Evolutionary conservation across 2,888 invertebrate genomes (phyloP).

Genomic region (Heliothis peltigera): DNA sequence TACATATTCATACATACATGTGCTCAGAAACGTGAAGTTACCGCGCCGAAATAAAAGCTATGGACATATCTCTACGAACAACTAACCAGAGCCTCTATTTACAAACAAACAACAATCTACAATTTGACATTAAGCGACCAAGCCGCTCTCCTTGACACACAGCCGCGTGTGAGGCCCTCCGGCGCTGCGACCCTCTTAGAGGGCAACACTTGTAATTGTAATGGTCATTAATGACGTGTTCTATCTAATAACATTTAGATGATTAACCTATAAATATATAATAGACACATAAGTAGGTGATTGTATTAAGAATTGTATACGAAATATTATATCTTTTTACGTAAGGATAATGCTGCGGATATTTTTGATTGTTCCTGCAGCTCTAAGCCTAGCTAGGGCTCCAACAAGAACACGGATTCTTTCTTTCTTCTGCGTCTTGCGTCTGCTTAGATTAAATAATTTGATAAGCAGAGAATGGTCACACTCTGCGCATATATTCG

Average conservation of each 20-base stretch:
- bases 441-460: no score
- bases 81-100: neutral
- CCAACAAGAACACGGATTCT: no score
- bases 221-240: neutral
- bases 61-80: no score
- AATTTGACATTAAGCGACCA: neutral
- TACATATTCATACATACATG: no score
- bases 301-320: no score
- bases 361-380: no score
- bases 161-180: neutral
- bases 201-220: neutral
- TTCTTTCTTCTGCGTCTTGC: no score
- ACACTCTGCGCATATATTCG: no score
- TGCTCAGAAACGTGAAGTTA: neutral
- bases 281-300: neutral
- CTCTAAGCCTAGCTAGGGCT: no score
- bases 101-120: conserved; percentile 1
- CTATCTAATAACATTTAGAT: neutral
- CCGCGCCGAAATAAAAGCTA: neutral
- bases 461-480: no score
- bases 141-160: conserved; percentile 21
- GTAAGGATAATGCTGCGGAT: no score
- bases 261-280: neutral
- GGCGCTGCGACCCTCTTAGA: conserved; percentile 6
- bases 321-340: no score